Evolutionary conservation across 2,113 vertebrate genomes (phyloP).

Genomic region (Neodontobutis hainanensis): DNA sequence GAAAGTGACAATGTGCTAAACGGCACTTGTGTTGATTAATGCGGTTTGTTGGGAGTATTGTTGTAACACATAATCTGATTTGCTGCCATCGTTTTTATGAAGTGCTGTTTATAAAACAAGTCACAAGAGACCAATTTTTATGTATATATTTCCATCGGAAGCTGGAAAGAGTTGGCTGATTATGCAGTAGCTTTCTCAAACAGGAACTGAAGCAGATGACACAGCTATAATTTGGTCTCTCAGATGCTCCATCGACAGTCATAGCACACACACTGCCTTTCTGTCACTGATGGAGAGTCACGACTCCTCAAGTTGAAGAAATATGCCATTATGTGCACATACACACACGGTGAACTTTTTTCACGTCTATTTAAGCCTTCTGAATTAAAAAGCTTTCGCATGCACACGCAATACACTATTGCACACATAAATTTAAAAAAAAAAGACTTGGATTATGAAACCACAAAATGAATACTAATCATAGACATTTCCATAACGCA

Average conservation of each 20-base stretch:
- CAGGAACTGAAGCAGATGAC: slow-evolving; percentile 72
- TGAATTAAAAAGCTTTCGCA: slow-evolving; percentile 59
- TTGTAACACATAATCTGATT: slow-evolving; percentile 18
- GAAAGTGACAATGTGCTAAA: background rate
- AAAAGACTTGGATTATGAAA: slow-evolving; percentile 60
- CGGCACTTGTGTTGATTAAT: slow-evolving; percentile 1
- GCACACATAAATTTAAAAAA: slow-evolving; percentile 58
- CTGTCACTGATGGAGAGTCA: slow-evolving; percentile 73
- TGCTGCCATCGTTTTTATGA: slow-evolving; percentile 12
- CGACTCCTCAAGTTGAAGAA: slow-evolving; percentile 70
- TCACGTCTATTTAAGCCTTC: slow-evolving; percentile 54
- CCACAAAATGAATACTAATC: slow-evolving; percentile 75
- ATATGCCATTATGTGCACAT: slow-evolving; percentile 21
- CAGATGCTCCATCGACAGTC: slow-evolving; percentile 73
- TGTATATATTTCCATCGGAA: slow-evolving; percentile 61
- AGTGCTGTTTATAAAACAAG: slow-evolving; percentile 44
- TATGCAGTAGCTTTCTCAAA: slow-evolving; percentile 65
- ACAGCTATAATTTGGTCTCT: slow-evolving; percentile 76
- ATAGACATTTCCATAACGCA: slow-evolving; percentile 70
- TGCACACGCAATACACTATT: slow-evolving; percentile 21
- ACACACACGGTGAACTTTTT: slow-evolving; percentile 34
- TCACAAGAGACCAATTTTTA: slow-evolving; percentile 43
- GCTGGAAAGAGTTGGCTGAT: slow-evolving; percentile 56
- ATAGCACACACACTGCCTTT: slow-evolving; percentile 66
- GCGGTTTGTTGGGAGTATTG: background rate